Base-by-base conservation (phyloP, 2,113 vertebrate species). In the Stigmatopora argus region DNA sequence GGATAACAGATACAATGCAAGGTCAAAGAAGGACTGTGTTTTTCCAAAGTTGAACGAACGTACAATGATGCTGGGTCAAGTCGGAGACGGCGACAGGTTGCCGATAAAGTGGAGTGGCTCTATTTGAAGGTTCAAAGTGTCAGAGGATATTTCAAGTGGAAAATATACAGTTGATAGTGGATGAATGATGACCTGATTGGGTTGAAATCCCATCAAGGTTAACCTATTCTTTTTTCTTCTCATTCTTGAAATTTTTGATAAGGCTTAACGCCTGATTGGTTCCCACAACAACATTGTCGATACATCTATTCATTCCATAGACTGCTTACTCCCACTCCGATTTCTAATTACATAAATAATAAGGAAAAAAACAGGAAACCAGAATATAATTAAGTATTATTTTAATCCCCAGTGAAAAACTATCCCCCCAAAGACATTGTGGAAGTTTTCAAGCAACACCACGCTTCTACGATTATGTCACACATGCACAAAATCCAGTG, bases 81-180 rank as follows among this genome's bases (percentile, higher is more conserved):
- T 72, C 73, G 59, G 71, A 62, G 63, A 81, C 76, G 80, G 62
- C 15, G 83, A 83, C 79, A 85, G 82, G 83, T 78, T 74, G 65
- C 71, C 74, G 87, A 86, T 87, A 85, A 80, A 77, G 56, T 74
- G 59, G 83, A 86, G 85, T 85, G 75, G 70, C 63, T 60, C 80
- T 78, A 70, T 78, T 71, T 84, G 81, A 86, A 83, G 79, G 71
- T 70, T 85, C 67, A 78, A 75, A 82, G 78, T 72, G 69, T 64
- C 64, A 41, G 57, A 62, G 75, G 69, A 60, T 87, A 87, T 87
- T 83, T 80, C 51, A 62, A 79, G 81, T 66, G 73, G 67, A 63
- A 70, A 61, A 65, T 70, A 55, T 67, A 66, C 77, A 79, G 78
- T 74, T 68, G 74, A 58, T 69, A 70, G 76, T 63, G 49, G 75